phyloP scores from a whole-genome alignment of 1,140 invertebrate genomes.

The Meloidogyne exigua region DNA sequence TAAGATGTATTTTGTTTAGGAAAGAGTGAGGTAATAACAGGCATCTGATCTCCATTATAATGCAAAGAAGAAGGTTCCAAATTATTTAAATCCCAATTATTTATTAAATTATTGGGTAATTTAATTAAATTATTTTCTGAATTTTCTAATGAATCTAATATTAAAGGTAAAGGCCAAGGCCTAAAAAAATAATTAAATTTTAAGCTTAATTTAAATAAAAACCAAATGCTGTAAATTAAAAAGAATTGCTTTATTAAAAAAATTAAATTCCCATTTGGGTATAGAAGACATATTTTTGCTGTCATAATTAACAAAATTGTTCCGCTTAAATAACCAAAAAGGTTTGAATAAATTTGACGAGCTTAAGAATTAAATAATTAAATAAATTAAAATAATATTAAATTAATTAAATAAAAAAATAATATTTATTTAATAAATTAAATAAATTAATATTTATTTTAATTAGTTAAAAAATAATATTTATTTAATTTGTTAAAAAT shows the following conservation, averaged over 20 bases:
- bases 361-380: too few relatives aligned
- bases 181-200: background rate
- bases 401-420: too few relatives aligned
- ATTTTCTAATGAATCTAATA: background rate
- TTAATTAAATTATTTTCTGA: background rate
- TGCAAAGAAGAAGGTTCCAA: background rate
- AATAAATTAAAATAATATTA: too few relatives aligned
- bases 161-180: background rate
- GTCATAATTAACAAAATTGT: conserved; percentile 11
- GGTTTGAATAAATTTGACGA: conserved; percentile 6
- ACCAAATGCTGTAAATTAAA: conserved; percentile 12
- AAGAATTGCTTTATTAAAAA: conserved; percentile 14
- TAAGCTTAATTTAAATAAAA: background rate
- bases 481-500: too few relatives aligned
- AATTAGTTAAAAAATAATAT: too few relatives aligned
- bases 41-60: background rate
- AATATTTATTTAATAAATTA: too few relatives aligned
- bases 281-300: conserved; percentile 14
- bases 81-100: background rate
- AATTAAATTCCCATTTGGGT: conserved; percentile 5
- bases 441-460: too few relatives aligned
- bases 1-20: conserved; percentile 6
- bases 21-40: conserved; percentile 13
- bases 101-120: background rate
- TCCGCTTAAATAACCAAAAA: conserved; percentile 14